A percentile compares a stretch with the other conserved stretches of the same genome.
Evolutionary conservation across 2,888 invertebrate species (phyloP).

Genomic region (Entomobrya proxima): DNA sequence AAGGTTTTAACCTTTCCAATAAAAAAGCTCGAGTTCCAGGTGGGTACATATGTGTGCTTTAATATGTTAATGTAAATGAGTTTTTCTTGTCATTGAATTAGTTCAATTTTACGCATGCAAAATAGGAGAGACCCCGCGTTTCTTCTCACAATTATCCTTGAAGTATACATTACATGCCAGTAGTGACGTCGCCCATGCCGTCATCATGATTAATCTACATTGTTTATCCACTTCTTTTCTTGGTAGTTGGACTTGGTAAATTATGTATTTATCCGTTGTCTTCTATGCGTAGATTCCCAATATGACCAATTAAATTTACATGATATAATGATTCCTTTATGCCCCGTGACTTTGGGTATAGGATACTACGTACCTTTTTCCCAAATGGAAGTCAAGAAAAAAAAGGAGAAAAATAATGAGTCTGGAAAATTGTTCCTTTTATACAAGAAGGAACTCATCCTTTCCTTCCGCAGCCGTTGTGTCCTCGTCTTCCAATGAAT

Average conservation of each 20-base stretch:
- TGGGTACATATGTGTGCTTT: too few species aligned
- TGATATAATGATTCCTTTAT: not conserved
- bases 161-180: too few species aligned
- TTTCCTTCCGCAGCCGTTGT: slow-evolving; percentile 14
- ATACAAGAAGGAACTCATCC: not conserved
- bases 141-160: too few species aligned
- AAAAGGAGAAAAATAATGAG: slow-evolving; percentile 41
- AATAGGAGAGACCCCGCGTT: too few species aligned
- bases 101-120: too few species aligned
- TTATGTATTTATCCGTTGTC: not conserved
- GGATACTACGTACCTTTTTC: not conserved
- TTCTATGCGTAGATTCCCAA: not conserved
- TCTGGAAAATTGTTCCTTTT: slow-evolving; percentile 42
- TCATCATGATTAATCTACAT: slow-evolving; percentile 13
- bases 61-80: too few species aligned
- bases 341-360: not conserved
- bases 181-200: not conserved
- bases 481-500: slow-evolving; percentile 10
- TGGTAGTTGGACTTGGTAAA: too few species aligned
- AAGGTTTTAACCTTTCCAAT: too few species aligned
- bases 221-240: not conserved
- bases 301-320: slow-evolving; percentile 26
- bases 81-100: too few species aligned
- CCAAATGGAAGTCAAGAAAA: not conserved
- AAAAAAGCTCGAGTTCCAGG: too few species aligned